Evolutionary conservation across 2,888 invertebrate species (phyloP).

Genomic region (Eumacrocentrus americanus): DNA sequence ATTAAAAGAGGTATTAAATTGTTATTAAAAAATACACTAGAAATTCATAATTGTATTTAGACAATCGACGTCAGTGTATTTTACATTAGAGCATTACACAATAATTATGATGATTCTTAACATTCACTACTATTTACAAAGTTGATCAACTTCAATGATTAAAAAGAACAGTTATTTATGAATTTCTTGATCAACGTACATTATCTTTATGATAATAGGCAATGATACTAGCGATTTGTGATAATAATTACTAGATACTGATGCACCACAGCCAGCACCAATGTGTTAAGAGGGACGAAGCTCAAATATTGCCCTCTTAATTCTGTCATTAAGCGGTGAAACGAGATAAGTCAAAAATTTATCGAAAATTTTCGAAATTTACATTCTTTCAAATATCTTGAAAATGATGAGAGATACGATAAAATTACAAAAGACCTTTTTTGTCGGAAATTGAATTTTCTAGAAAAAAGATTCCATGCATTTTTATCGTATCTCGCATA

Average conservation of each 20-base stretch:
- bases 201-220: background rate
- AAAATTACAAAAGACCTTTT: no score
- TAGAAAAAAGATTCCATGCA: no score
- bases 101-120: background rate
- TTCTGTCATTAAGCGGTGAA: no score
- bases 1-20: background rate
- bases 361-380: no score
- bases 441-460: no score
- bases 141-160: background rate
- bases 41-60: background rate
- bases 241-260: background rate
- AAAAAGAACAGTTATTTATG: background rate
- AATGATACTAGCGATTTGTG: background rate
- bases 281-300: constrained; percentile 23
- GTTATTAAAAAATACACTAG: background rate
- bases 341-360: background rate
- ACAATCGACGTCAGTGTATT: background rate
- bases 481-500: no score
- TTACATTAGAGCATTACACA: background rate
- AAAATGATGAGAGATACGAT: no score
- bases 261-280: constrained; percentile 39
- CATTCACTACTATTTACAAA: background rate
- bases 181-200: constrained; percentile 1
- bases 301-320: background rate
- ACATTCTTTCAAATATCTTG: no score